Base-by-base conservation (phyloP, 2,888 invertebrate species). In the Lasiommata megera region DNA sequence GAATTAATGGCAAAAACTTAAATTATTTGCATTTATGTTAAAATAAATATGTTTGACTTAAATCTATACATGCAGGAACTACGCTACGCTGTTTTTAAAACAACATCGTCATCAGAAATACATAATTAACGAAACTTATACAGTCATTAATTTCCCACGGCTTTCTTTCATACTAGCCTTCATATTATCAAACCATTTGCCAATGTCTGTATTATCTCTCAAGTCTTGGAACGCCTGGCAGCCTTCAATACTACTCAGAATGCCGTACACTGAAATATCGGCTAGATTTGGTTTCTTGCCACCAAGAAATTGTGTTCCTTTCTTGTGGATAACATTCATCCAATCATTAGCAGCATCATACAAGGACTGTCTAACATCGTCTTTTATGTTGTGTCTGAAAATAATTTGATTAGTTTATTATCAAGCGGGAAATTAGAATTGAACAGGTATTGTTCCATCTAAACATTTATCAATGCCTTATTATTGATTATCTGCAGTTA, bases 161-260 rank as follows among this genome's bases (percentile, higher is more conserved):
- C 93, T 93, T 46, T 78, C 83, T 16, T 90, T 74, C 28, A 96
- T 93, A 61, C 88, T 91, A 36, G 92, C 88, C 72, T 95, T 95
- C 80, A 96, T 95, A 8, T 92, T 91, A 65, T 92, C 92, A 79
- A 95, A 98, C 98, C 98, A 96, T 17, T 76, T 82, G 36, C 93
- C 93, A 51, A 98, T 94, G 50, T 94, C 93, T 0, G 97, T 96
- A 69, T 96, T 92, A 1, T 91, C 69, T 34, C 95, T 79, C 44
- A 96, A 86, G 79, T 99, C 99, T 68, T 94, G 88, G 79, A 99
- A 99, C 0, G 99, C 97, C 38, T 92, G 81, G 73, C 98, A 98
- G 0, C 98, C 98, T 84, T 99, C 98, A 76, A 99, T 97, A 75
- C 98, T 97, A 77, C 94, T 95, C 3, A 99, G 89, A 2, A 97